A percentile compares a stretch with the other conserved stretches of the same genome.
phyloP scores from a whole-genome alignment of 2,797 vertebrate genomes.

The Gymnocypris eckloni region DNA sequence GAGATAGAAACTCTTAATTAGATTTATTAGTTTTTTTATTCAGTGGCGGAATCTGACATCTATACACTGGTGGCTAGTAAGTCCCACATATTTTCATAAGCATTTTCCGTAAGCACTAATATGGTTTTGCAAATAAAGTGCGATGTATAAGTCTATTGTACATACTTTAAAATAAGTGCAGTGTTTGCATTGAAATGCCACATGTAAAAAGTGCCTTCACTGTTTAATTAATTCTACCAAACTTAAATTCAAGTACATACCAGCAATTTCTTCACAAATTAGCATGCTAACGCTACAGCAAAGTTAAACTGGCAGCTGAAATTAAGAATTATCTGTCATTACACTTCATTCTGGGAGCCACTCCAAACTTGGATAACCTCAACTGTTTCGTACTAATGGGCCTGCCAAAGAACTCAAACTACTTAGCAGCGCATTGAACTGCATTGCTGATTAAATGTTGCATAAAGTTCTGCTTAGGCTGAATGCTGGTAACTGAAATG shows the following conservation, averaged over 20 bases:
- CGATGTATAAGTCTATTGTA: background rate
- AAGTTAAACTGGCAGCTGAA: slow-evolving; percentile 2
- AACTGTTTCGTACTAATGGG: background rate
- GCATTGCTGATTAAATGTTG: slow-evolving; percentile 31
- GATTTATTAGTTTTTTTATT: too few species aligned
- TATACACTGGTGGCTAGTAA: background rate
- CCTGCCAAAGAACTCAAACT: slow-evolving; percentile 5
- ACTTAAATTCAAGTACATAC: background rate
- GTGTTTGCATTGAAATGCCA: background rate
- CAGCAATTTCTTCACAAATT: background rate
- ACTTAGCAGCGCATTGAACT: background rate
- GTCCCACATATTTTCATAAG: background rate
- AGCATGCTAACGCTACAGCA: slow-evolving; percentile 22
- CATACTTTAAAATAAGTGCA: background rate
- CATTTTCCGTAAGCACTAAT: background rate
- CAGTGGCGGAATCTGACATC: too few species aligned
- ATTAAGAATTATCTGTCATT: slow-evolving; percentile 23
- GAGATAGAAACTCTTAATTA: too few species aligned
- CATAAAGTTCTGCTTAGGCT: slow-evolving; percentile 20
- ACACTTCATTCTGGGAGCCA: slow-evolving; percentile 19
- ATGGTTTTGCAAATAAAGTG: background rate
- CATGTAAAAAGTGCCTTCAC: too few species aligned
- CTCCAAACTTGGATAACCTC: slow-evolving; percentile 6
- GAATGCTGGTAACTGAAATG: slow-evolving; percentile 18
- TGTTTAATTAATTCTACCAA: background rate